Percentiles rank a stretch among this genome's conserved stretches.
Conservation (phyloP, 2,797 vertebrate species). For the Lepus oiostolus region DNA sequence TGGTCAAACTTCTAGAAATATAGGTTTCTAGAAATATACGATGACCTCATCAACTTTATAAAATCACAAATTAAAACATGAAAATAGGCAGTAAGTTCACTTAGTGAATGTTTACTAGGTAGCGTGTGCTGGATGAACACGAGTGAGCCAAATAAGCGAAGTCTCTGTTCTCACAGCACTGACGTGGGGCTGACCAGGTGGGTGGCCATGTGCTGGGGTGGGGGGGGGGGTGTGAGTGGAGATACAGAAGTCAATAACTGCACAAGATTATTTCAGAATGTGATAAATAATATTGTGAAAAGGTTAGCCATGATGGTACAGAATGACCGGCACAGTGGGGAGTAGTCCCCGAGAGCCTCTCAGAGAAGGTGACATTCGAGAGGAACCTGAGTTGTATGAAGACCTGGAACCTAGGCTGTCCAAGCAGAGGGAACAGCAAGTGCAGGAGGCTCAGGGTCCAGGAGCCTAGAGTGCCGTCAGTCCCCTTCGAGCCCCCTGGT, state of each 20-base stretch:
- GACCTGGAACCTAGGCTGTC: background rate
- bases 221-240: background rate
- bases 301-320: background rate
- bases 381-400: background rate
- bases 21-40: background rate
- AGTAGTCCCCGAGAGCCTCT: background rate
- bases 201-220: too few species aligned
- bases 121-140: background rate
- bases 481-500: too few species aligned
- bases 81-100: background rate
- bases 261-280: background rate
- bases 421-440: background rate
- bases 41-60: background rate
- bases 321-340: background rate
- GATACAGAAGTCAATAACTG: background rate
- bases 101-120: background rate
- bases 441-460: background rate
- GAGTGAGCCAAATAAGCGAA: background rate
- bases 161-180: fast-evolving
- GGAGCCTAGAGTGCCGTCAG: background rate
- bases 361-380: background rate
- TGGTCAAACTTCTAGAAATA: background rate
- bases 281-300: background rate
- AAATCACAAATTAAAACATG: background rate
- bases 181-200: fast-evolving